These are phyloP conservation scores for Glomeris marginata DNA, from an alignment of 2,888 invertebrate species.

Conservation along the genomic window DNA sequence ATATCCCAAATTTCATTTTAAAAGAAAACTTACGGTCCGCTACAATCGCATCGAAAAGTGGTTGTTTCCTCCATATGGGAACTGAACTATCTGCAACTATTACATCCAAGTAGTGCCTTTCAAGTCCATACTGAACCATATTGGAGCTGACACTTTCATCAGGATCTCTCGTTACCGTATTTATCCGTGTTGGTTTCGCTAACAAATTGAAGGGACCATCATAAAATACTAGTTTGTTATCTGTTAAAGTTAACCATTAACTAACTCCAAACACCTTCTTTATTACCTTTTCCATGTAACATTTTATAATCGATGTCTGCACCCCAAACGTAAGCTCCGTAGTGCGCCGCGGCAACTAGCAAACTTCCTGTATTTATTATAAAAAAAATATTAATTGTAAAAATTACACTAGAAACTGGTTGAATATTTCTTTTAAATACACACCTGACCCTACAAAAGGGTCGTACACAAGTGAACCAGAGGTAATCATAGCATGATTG, in stretches of 20 bases:
- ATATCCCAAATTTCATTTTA: not conserved
- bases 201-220: constrained; percentile 2
- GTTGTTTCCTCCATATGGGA: constrained; percentile 53
- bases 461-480: constrained; percentile 67
- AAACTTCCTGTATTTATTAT: constrained; percentile 32
- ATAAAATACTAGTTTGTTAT: not conserved
- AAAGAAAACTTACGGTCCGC: constrained; percentile 68
- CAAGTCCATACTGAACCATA: constrained; percentile 70
- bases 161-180: constrained; percentile 35
- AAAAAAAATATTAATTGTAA: not conserved
- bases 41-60: constrained; percentile 77
- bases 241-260: not conserved
- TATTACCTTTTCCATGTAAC: constrained; percentile 54
- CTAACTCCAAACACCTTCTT: not conserved
- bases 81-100: constrained; percentile 82
- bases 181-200: constrained; percentile 33
- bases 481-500: constrained; percentile 65
- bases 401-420: constrained; percentile 7
- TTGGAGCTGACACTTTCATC: constrained; percentile 82
- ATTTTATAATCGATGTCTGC: constrained; percentile 90
- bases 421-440: constrained; percentile 12
- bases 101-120: constrained; percentile 64
- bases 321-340: constrained; percentile 71
- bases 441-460: constrained; percentile 74
- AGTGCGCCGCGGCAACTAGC: constrained; percentile 73